Percentiles rank a stretch among this genome's conserved stretches.
Conservation (phyloP, 2,888 invertebrate genomes). For the Mesopsocus fuscifrons region DNA sequence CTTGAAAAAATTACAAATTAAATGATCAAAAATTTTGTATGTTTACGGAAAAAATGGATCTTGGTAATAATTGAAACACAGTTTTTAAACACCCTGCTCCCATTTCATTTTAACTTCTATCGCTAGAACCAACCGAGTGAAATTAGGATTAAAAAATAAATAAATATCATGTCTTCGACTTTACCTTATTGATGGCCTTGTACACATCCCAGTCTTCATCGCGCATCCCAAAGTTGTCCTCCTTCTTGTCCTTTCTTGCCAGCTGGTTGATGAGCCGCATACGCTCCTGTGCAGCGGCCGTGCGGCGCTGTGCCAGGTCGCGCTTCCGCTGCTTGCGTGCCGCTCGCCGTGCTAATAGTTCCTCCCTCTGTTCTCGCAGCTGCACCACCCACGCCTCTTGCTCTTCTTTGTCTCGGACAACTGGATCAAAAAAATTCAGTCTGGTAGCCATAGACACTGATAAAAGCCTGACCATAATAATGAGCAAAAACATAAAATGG, state of each 20-base stretch:
- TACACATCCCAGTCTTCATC: constrained; percentile 97
- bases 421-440: constrained; percentile 14
- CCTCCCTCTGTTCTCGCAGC: constrained; percentile 39
- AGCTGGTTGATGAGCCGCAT: constrained; percentile 88
- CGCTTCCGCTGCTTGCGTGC: constrained; percentile 59
- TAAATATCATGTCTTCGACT: too few species aligned
- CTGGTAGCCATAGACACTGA: too few species aligned
- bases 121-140: too few species aligned
- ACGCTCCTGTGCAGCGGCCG: constrained; percentile 82
- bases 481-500: constrained; percentile 3
- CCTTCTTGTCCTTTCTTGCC: constrained; percentile 58
- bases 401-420: constrained; percentile 30
- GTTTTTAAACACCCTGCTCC: too few species aligned
- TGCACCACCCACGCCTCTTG: constrained; percentile 34
- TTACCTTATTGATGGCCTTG: constrained; percentile 50
- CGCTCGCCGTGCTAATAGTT: constrained; percentile 50
- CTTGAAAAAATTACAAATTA: too few species aligned
- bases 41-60: too few species aligned
- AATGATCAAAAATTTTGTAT: too few species aligned
- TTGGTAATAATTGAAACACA: too few species aligned
- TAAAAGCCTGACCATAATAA: too few species aligned
- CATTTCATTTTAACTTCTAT: too few species aligned
- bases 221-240: constrained; percentile 75
- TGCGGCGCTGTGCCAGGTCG: constrained; percentile 76
- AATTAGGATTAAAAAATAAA: too few species aligned